Percentiles rank a stretch among this genome's conserved stretches.
phyloP scores from a whole-genome alignment of 2,888 invertebrate species.

The Pollenia griseotomentosa region DNA sequence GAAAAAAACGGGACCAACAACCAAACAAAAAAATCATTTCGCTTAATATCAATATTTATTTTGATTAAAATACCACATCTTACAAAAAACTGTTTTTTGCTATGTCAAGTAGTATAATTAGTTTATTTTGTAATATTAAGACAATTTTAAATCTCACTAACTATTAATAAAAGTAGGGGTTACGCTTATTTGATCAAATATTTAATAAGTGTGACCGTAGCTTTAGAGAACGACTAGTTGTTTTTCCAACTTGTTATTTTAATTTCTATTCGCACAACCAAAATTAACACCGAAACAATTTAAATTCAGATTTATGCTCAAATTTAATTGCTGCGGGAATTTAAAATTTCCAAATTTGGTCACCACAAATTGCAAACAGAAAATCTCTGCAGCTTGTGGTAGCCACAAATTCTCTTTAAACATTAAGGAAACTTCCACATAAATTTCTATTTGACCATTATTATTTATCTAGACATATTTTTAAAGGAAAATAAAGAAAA shows the following conservation, averaged over 20 bases:
- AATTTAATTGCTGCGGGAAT: slow-evolving; percentile 31
- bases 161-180: too few species aligned
- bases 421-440: slow-evolving; percentile 40
- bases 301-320: neutral
- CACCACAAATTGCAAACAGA: neutral
- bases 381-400: slow-evolving; percentile 27
- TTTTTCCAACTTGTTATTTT: neutral
- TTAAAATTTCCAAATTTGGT: slow-evolving; percentile 36
- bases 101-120: too few species aligned
- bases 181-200: too few species aligned
- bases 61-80: too few species aligned
- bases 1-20: too few species aligned
- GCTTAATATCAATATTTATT: too few species aligned
- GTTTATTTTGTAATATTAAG: too few species aligned
- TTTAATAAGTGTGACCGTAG: too few species aligned
- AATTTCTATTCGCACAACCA: neutral
- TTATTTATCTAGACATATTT: slow-evolving; percentile 48
- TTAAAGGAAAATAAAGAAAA: slow-evolving; percentile 43
- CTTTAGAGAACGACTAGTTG: too few species aligned
- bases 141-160: too few species aligned
- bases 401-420: slow-evolving; percentile 15
- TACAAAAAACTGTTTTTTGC: too few species aligned
- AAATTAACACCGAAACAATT: neutral
- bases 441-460: slow-evolving; percentile 46
- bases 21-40: too few species aligned